phyloP scores from a whole-genome alignment of 2,888 invertebrate genomes.

The Drosophila mulleri region DNA sequence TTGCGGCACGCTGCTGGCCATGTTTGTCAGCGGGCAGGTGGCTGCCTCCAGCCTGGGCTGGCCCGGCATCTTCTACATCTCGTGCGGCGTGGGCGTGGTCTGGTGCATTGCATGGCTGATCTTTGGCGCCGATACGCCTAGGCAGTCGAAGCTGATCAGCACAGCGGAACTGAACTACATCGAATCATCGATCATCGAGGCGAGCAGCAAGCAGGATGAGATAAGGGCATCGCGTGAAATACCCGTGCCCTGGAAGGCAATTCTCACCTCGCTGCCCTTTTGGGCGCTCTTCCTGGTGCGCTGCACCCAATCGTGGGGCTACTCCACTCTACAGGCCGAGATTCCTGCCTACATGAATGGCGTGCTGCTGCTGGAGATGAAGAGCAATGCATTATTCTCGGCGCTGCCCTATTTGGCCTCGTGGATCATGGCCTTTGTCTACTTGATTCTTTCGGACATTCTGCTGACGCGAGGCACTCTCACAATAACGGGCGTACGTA shows the following conservation, averaged over 20 bases:
- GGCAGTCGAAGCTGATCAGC: constrained; percentile 86
- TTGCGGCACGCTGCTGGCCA: constrained; percentile 88
- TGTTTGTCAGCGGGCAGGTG: constrained; percentile 88
- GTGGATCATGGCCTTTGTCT: constrained; percentile 86
- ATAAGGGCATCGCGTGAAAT: constrained; percentile 62
- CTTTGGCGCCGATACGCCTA: constrained; percentile 87
- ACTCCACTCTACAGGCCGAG: constrained; percentile 89
- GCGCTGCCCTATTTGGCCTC: constrained; percentile 86
- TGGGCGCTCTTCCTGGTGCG: constrained; percentile 87
- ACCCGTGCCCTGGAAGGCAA: constrained; percentile 88
- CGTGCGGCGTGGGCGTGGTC: constrained; percentile 86
- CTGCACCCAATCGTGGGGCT: constrained; percentile 90
- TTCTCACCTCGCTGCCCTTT: constrained; percentile 88
- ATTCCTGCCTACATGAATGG: constrained; percentile 89
- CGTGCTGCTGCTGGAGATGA: constrained; percentile 87
- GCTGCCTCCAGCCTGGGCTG: constrained; percentile 88
- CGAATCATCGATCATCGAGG: constrained; percentile 84
- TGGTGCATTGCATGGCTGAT: constrained; percentile 87
- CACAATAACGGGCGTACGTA: constrained; percentile 80
- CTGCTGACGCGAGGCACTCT: constrained; percentile 84
- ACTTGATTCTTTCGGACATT: constrained; percentile 85
- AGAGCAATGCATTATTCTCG: constrained; percentile 86
- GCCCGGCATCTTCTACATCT: constrained; percentile 89
- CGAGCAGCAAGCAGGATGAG: constrained; percentile 31
- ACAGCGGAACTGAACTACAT: constrained; percentile 87